Percentiles rank a stretch among this genome's conserved stretches.
phyloP scores from a whole-genome alignment of 1,140 invertebrate genomes.

The Panulirus ornatus region DNA sequence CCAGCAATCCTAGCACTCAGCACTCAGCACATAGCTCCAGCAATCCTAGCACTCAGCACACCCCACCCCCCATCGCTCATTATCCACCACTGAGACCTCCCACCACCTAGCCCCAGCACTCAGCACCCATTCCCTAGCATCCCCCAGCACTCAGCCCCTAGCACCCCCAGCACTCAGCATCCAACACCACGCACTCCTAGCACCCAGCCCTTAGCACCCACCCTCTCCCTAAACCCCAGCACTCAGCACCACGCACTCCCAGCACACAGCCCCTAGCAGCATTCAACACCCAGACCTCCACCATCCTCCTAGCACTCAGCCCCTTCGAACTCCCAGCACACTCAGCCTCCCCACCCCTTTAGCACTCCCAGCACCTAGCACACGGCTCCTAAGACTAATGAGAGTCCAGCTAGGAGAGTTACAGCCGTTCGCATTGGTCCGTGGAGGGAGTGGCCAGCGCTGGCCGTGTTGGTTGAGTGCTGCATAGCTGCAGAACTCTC shows the following conservation, averaged over 20 bases:
- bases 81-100: too few relatives aligned
- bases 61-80: too few relatives aligned
- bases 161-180: background rate
- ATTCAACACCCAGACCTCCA: background rate
- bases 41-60: background rate
- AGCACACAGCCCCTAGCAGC: background rate
- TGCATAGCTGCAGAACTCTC: slow-evolving; percentile 58
- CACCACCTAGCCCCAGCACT: too few relatives aligned
- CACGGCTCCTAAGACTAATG: background rate
- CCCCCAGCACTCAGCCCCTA: background rate
- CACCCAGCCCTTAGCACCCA: too few relatives aligned
- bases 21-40: background rate
- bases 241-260: background rate
- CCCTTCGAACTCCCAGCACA: too few relatives aligned
- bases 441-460: background rate
- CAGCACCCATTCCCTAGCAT: too few relatives aligned
- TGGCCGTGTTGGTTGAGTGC: slow-evolving; percentile 34
- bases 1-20: background rate
- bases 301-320: background rate
- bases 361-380: slow-evolving; percentile 21
- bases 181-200: background rate
- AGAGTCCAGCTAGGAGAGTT: background rate
- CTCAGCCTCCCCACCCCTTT: too few relatives aligned
- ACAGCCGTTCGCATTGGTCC: background rate
- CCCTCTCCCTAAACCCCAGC: too few relatives aligned